These are phyloP conservation scores for Sebastes steindachneri DNA, from an alignment of 2,797 vertebrate species.

Conservation along the genomic window DNA sequence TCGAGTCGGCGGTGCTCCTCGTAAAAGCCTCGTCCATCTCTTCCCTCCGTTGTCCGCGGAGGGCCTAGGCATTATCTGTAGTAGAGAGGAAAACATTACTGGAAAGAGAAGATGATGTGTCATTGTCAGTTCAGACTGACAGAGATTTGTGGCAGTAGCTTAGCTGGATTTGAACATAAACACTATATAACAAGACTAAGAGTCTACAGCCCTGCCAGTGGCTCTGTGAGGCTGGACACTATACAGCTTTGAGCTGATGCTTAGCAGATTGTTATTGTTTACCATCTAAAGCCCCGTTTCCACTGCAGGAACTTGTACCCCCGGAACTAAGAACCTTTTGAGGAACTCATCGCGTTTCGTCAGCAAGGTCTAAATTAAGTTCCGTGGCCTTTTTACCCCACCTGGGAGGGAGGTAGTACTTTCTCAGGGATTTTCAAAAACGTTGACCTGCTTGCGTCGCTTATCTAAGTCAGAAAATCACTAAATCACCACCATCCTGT, in stretches of 20 bases:
- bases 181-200: neutral
- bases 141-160: neutral
- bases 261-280: neutral
- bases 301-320: too few relatives aligned
- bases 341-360: too few relatives aligned
- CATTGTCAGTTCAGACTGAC: neutral
- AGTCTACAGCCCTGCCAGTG: neutral
- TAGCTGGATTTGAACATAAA: neutral
- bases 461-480: neutral
- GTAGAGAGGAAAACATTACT: neutral
- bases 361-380: fast-evolving
- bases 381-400: too few relatives aligned
- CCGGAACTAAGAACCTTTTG: too few relatives aligned
- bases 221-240: neutral
- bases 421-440: too few relatives aligned
- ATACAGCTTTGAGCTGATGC: neutral
- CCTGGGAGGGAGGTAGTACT: too few relatives aligned
- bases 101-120: neutral
- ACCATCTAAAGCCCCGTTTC: too few relatives aligned
- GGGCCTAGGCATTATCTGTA: constrained; percentile 71
- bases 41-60: neutral
- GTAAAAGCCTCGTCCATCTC: neutral
- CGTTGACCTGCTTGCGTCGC: too few relatives aligned
- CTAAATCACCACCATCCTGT: neutral
- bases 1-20: neutral